phyloP scores from a whole-genome alignment of 2,113 vertebrate genomes.

The Thamnophis sirtalis region DNA sequence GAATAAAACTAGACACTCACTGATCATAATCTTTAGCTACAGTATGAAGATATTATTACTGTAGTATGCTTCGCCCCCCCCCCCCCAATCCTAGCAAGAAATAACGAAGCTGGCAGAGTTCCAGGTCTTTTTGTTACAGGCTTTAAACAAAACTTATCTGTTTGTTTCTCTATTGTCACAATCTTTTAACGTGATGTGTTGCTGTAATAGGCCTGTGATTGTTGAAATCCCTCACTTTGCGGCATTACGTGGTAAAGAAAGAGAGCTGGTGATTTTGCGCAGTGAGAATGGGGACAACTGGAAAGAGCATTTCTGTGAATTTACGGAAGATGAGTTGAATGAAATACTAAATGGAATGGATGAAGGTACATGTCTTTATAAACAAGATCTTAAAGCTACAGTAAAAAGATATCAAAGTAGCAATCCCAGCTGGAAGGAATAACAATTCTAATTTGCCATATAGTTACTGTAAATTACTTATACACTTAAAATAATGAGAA shows the following conservation, averaged over 20 bases:
- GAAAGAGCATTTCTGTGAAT: slow-evolving; percentile 97
- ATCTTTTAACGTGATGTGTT: slow-evolving; percentile 62
- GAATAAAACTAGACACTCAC: background rate
- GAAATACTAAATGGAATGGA: slow-evolving; percentile 97
- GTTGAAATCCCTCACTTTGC: slow-evolving; percentile 99
- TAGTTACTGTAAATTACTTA: slow-evolving; percentile 18
- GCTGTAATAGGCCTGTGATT: slow-evolving; percentile 86
- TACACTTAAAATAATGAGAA: background rate
- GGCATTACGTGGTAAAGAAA: slow-evolving; percentile 88
- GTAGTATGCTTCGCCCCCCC: slow-evolving; percentile 1
- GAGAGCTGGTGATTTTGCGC: slow-evolving; percentile 93
- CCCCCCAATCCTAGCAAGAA: slow-evolving; percentile 20
- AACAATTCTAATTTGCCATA: background rate
- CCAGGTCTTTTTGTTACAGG: slow-evolving; percentile 81
- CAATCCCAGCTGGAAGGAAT: background rate
- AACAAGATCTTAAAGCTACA: background rate
- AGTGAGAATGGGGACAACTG: slow-evolving; percentile 96
- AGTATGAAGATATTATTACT: slow-evolving; percentile 14
- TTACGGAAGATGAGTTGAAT: slow-evolving; percentile 91
- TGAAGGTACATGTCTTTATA: slow-evolving; percentile 75
- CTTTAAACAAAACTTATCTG: slow-evolving; percentile 50
- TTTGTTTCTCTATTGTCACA: slow-evolving; percentile 31
- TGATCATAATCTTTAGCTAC: slow-evolving; percentile 31
- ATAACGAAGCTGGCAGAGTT: slow-evolving; percentile 52
- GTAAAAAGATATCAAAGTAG: background rate